Percentiles rank a stretch among this genome's conserved stretches.
Evolutionary conservation across 2,888 invertebrate genomes (phyloP).

Genomic region (Sphaeridia pumilis): DNA sequence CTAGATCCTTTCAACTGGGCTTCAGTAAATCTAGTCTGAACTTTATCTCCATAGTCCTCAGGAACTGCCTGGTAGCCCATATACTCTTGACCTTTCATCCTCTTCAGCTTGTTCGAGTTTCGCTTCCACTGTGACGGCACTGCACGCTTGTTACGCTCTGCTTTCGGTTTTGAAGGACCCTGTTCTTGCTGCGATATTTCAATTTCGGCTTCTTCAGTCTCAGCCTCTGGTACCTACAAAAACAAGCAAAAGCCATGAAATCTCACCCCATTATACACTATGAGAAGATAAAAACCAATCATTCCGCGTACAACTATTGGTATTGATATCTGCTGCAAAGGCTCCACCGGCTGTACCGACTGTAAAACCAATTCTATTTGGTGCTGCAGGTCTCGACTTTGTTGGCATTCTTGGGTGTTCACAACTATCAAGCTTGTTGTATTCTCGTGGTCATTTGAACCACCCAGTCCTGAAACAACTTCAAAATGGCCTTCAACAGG

Average conservation of each 20-base stretch:
- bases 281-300: too few relatives aligned
- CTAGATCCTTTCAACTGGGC: neutral
- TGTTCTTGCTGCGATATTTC: neutral
- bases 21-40: neutral
- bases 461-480: neutral
- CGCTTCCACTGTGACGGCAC: conserved; percentile 1
- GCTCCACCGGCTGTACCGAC: too few relatives aligned
- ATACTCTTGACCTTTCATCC: conserved; percentile 3
- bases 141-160: neutral
- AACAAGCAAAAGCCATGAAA: too few relatives aligned
- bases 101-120: neutral
- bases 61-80: conserved; percentile 1
- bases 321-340: too few relatives aligned
- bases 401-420: too few relatives aligned
- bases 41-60: neutral
- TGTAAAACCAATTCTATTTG: too few relatives aligned
- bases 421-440: too few relatives aligned
- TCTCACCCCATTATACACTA: too few relatives aligned
- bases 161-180: neutral
- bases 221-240: neutral
- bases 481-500: neutral
- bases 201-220: neutral
- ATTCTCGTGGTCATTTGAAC: too few relatives aligned
- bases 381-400: too few relatives aligned
- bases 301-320: too few relatives aligned